Base-by-base conservation (phyloP, 1,140 invertebrate genomes). In the Dendroctonus ponderosae region DNA sequence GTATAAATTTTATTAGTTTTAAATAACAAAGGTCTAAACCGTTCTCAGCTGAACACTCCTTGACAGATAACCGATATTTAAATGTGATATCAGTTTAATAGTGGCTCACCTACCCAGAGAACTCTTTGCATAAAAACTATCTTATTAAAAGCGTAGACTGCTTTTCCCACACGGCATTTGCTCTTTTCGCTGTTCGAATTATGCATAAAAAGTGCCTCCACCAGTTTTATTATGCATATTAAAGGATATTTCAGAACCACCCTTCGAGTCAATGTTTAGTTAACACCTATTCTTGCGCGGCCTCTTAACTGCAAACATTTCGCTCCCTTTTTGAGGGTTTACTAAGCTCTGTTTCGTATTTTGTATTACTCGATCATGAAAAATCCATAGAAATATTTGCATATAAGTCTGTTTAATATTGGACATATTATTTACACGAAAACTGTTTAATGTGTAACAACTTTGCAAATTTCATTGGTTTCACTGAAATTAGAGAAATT, bases 91-190 rank as follows among this genome's bases (percentile, higher is more conserved):
- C 39, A 57, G 44, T 58, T 58, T 58, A 58, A 58, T 58, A 44
- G 46, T 44, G 37, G 42, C 46, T 40, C 56, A 58, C 56, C 56
- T 58, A 58, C 56, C 56, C n/a, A 44, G 15, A 15, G 41, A 5
- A 58, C 40, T 58, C 9, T 58, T 58, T 58, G 56, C 56, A 58
- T 58, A 58, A 58, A 58, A 58, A 58, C 56, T 43, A 44, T 58
- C 56, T 58, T 58, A 58, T 58, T 58, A 58, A 58, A 44, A 14
- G 56, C n/a, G 46, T 44, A 58, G 46, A 58, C 56, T 37, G 56
- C 56, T 58, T 58, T 54, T 58, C 56, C 56, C 56, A 58, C 56
- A 58, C 56, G 38, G 14, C 6, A 5, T 58, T 58, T 58, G 56
- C 56, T 44, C 56, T 44, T 58, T 58, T 58, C 14, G 26, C 56